Base-by-base conservation (phyloP, 2,888 invertebrate genomes). In the Pyralis farinalis region DNA sequence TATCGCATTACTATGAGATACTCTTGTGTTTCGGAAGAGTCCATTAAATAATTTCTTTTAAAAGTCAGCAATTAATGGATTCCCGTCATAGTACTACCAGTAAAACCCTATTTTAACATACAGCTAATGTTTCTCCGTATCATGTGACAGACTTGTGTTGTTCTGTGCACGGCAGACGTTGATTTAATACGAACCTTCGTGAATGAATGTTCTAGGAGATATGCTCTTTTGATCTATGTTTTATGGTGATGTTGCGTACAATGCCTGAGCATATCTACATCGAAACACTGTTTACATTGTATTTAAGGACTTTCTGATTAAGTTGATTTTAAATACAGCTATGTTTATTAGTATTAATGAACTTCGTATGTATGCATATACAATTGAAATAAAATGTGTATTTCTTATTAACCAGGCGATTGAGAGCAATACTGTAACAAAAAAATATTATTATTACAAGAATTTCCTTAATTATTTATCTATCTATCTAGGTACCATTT, bases 151-250 rank as follows among this genome's bases (percentile, higher is more conserved):
- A 16, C 16, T 16, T 16, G 16, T 16, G 71, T 69, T 70, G 54
- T 57, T 57, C 57, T 77, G 66, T 77, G 76, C 75, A 77, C 58
- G 78, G 78, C 49, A 55, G 78, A 83, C 79, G 63, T 71, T 83
- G 83, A 83, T 83, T 81, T 83, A 83, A 64, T 64, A 63, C 52
- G 51, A 48, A 52, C 54, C 62, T 51, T 69, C 60, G 73, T 67
- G 75, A 76, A 76, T 77, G 64, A 66, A 69, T 69, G 58, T 54
- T 42, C 47, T 49, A 46, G 49, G 47, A 58, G 66, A 63, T 67
- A 65, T 60, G 55, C 58, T 62, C 55, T 58, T 69, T 71, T 70
- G 68, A 70, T 66, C 55, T 61, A 71, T 61, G 58, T 56, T 61
- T 54, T 56, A 60, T 55, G 55, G 49, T 55, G 37, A 37, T 37